phyloP scores from a whole-genome alignment of 2,113 vertebrate genomes.

The Apodemus sylvaticus region DNA sequence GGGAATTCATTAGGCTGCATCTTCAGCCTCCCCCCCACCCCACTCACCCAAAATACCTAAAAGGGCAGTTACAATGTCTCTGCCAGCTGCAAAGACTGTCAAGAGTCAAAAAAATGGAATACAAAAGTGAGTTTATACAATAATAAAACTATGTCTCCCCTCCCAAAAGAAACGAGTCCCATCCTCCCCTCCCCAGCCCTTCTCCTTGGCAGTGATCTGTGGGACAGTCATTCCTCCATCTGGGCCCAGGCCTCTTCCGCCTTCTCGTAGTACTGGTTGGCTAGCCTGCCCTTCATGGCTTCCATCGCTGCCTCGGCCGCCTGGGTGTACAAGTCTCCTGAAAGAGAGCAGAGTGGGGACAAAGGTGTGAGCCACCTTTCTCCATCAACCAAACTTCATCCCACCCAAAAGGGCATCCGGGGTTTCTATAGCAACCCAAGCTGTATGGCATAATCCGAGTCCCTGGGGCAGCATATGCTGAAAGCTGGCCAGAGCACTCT shows the following conservation, averaged over 20 bases:
- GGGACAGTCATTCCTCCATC: slow-evolving; percentile 89
- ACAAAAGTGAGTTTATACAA: slow-evolving; percentile 66
- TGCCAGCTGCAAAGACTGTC: slow-evolving; percentile 55
- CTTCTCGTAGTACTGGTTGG: slow-evolving; percentile 96
- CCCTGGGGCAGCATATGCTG: too few relatives aligned
- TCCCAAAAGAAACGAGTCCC: slow-evolving; percentile 38
- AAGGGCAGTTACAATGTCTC: slow-evolving; percentile 10
- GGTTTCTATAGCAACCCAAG: background rate
- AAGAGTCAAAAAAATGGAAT: slow-evolving; percentile 65
- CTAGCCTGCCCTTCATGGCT: slow-evolving; percentile 96
- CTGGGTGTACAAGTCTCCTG: slow-evolving; percentile 96
- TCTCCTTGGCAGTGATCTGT: background rate
- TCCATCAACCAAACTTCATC: background rate
- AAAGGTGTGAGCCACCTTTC: background rate
- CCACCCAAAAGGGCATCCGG: background rate
- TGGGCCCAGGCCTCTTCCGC: slow-evolving; percentile 96
- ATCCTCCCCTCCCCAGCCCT: background rate
- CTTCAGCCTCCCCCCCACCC: background rate
- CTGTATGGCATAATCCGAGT: too few relatives aligned
- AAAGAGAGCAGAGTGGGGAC: background rate
- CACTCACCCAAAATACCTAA: background rate
- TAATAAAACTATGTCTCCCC: slow-evolving; percentile 71
- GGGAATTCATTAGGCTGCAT: background rate
- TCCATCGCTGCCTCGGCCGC: slow-evolving; percentile 96
- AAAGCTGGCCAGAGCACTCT: background rate